phyloP scores from a whole-genome alignment of 2,888 invertebrate genomes.

The Villa cingulata region DNA sequence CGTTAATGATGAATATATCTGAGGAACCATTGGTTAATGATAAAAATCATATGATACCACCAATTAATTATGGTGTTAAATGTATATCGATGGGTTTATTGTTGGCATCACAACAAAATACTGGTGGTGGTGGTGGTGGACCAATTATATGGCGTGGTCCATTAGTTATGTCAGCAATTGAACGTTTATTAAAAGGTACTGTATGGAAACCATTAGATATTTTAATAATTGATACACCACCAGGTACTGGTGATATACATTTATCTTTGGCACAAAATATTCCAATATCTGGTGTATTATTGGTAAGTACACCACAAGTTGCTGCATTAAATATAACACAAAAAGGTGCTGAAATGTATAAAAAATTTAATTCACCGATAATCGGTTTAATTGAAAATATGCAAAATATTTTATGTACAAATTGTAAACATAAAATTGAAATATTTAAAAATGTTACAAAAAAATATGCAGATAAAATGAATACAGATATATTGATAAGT shows the following conservation, averaged over 20 bases:
- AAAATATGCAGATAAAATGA: slow-evolving; percentile 48
- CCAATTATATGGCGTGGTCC: slow-evolving; percentile 92
- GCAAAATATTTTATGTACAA: slow-evolving; percentile 63
- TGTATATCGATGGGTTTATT: slow-evolving; percentile 95
- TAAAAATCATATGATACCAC: slow-evolving; percentile 70
- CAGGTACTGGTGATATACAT: slow-evolving; percentile 93
- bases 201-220: slow-evolving; percentile 80
- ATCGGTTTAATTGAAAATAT: slow-evolving; percentile 88
- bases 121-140: too few species aligned
- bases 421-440: slow-evolving; percentile 57
- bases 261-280: slow-evolving; percentile 81
- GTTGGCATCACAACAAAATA: slow-evolving; percentile 63
- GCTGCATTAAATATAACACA: slow-evolving; percentile 76
- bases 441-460: slow-evolving; percentile 59
- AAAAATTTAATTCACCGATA: slow-evolving; percentile 66
- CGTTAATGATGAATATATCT: slow-evolving; percentile 85
- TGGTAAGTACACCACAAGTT: slow-evolving; percentile 86
- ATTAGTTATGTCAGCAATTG: slow-evolving; percentile 91
- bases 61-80: slow-evolving; percentile 83
- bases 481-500: slow-evolving; percentile 51
- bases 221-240: slow-evolving; percentile 86
- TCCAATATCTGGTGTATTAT: slow-evolving; percentile 72
- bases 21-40: slow-evolving; percentile 68
- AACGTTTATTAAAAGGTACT: slow-evolving; percentile 72
- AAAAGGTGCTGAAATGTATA: slow-evolving; percentile 78